A percentile compares a stretch with the other conserved stretches of the same genome.
These are phyloP conservation scores for Pseudorasbora parva DNA, from an alignment of 2,113 vertebrate genomes.

Conservation along the genomic window DNA sequence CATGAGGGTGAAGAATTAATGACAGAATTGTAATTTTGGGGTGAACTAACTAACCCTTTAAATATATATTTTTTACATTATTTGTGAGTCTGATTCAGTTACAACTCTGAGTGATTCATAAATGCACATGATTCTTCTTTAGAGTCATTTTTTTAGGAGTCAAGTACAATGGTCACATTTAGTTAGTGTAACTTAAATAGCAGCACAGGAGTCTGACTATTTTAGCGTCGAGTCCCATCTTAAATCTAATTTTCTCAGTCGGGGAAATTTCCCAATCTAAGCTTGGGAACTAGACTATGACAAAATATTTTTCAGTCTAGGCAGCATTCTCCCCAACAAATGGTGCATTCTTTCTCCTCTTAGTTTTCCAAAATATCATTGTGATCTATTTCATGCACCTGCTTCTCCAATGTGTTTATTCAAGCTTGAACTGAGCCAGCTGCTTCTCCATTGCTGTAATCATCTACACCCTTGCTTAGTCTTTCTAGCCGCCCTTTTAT, in stretches of 20 bases:
- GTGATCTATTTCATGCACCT: conserved; percentile 38
- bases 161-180: neutral
- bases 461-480: conserved; percentile 18
- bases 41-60: too few relatives aligned
- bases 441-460: conserved; percentile 20
- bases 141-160: neutral
- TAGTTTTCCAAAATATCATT: conserved; percentile 4
- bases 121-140: neutral
- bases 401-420: conserved; percentile 34
- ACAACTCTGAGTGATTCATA: neutral
- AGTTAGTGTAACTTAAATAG: neutral
- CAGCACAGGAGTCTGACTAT: neutral
- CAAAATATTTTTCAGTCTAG: neutral
- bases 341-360: neutral
- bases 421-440: conserved; percentile 24
- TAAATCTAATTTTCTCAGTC: neutral
- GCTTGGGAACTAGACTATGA: neutral
- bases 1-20: too few relatives aligned
- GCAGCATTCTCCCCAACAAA: neutral
- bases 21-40: too few relatives aligned
- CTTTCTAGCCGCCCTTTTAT: conserved; percentile 22
- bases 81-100: too few relatives aligned
- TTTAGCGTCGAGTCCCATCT: neutral
- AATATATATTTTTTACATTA: neutral
- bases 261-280: neutral